Conservation (phyloP, 2,888 invertebrate genomes). For the Gonocerus acuteangulatus region DNA sequence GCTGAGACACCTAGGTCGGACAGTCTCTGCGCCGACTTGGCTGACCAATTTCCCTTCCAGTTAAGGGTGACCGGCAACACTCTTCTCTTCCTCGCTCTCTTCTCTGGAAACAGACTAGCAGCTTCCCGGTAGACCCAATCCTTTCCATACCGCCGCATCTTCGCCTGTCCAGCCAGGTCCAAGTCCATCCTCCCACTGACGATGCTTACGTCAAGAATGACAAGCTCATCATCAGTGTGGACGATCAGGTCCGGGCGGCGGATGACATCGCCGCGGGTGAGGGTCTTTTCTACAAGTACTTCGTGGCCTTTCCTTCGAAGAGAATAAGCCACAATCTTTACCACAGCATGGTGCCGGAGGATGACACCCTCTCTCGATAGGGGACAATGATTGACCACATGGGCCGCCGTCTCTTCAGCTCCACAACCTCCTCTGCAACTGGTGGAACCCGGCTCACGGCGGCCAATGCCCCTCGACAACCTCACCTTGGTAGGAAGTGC, state of each 20-base stretch:
- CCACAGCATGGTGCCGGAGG: conserved; percentile 31
- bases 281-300: background rate
- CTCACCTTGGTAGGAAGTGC: conserved; percentile 40
- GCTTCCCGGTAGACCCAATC: too few relatives aligned
- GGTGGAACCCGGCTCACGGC: background rate
- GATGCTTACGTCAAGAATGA: conserved; percentile 24
- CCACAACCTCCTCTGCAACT: conserved; percentile 41
- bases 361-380: conserved; percentile 40
- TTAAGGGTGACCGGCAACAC: background rate
- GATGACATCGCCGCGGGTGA: background rate
- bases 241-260: conserved; percentile 1
- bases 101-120: too few relatives aligned
- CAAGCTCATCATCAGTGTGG: background rate
- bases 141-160: background rate
- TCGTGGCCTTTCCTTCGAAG: background rate
- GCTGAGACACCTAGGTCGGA: too few relatives aligned
- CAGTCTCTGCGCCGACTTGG: background rate
- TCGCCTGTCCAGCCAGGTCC: background rate
- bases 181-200: background rate
- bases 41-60: conserved; percentile 15
- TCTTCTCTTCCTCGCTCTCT: too few relatives aligned
- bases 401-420: conserved; percentile 41
- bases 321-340: background rate
- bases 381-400: conserved; percentile 41
- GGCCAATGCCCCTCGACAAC: conserved; percentile 38